These are phyloP conservation scores for Charina bottae DNA, from an alignment of 2,113 vertebrate genomes.

Conservation along the genomic window DNA sequence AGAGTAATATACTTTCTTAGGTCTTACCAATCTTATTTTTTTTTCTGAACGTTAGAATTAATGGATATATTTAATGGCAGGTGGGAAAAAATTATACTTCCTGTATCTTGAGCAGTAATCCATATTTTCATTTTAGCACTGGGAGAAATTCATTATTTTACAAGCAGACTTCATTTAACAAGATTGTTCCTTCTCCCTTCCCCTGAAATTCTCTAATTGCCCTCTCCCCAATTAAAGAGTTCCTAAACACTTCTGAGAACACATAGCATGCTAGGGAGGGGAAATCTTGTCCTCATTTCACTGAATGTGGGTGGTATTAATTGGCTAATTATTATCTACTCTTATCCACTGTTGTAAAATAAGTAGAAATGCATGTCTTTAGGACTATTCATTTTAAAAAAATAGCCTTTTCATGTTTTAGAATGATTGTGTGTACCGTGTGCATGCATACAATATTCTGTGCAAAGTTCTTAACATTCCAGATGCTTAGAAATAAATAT, in stretches of 20 bases:
- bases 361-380: slow-evolving; percentile 6
- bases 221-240: not conserved
- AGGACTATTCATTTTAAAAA: not conserved
- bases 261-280: not conserved
- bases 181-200: not conserved
- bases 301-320: not conserved
- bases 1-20: not conserved
- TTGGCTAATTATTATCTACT: not conserved
- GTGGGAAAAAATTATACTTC: not conserved
- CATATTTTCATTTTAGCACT: not conserved
- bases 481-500: slow-evolving; percentile 18
- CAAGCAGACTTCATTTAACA: not conserved
- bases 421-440: not conserved
- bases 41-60: not conserved
- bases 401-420: not conserved
- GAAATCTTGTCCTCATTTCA: not conserved
- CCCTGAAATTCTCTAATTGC: not conserved
- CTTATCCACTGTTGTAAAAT: not conserved
- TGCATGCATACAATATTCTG: not conserved
- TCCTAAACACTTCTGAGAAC: not conserved
- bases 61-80: not conserved
- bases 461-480: slow-evolving; percentile 14
- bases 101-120: not conserved
- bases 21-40: not conserved
- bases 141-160: not conserved